Base-by-base conservation (phyloP, 2,113 vertebrate species). In the Aegithalos caudatus region DNA sequence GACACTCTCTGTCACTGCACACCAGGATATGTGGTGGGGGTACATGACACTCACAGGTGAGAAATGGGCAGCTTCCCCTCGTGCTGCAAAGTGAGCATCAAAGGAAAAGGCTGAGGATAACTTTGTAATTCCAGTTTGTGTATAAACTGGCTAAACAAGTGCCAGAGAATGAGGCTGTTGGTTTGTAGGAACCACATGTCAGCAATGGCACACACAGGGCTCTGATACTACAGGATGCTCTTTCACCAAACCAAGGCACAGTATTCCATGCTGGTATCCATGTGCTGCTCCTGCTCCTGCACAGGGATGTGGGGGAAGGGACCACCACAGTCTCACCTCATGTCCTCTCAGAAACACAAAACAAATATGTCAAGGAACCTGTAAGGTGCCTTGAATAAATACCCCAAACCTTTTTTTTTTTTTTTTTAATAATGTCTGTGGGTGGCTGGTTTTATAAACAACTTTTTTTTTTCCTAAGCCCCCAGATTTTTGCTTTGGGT, bases 271-370 rank as follows among this genome's bases (percentile, higher is more conserved):
- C 45, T 67, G 31, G 44, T 58, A 37, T 58, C 53, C 31, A 10
- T 0, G 0, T 45, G 40, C 45, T 6, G 2, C 10, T 50, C 4
- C 2, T 45, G 18, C 10, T 54, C 14, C 31, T 50, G 77, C 29
- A 12, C 37, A 8, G 50, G 76, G 45, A 40, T 40, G 9, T 57
- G 51, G 31, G 51, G 66, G 42, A 77, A 72, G 47, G 33, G 13
- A 42, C 50, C 47, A 47, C 33, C 64, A 54, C 33, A 58, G 14
- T 47, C 35, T 24, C 29, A 19, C 16, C 17, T 45, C 5, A 2
- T 57, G 10, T 47, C 44, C 33, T 66, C 80, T 91, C 35, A 64
- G 69, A 80, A 90, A 69, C 29, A 85, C 37, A 56, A 29, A 74
- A 50, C 16, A 88, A 88, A 45, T 23, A 31, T 3, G 11, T 42